Percentiles rank a stretch among this genome's conserved stretches.
phyloP scores from a whole-genome alignment of 2,113 vertebrate genomes.

The Perca schrenkii region DNA sequence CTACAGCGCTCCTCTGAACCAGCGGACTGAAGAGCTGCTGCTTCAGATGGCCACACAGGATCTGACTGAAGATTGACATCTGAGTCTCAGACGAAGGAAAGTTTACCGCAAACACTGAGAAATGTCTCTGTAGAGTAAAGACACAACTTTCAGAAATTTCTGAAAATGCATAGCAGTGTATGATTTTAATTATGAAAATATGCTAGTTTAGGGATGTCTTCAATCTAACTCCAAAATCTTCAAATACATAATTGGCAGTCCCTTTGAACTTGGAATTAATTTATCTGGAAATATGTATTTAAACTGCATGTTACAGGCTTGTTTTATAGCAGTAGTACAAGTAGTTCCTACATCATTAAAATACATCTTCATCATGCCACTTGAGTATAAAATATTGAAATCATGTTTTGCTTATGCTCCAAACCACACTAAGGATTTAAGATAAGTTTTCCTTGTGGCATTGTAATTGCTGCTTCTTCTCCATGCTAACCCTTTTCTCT shows the following conservation, averaged over 20 bases:
- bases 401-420: conserved; percentile 5
- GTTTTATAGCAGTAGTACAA: neutral
- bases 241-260: neutral
- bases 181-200: neutral
- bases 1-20: conserved; percentile 69
- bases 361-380: neutral
- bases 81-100: conserved; percentile 83
- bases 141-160: neutral
- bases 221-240: neutral
- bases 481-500: neutral
- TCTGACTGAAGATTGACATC: conserved; percentile 84
- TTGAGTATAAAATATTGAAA: conserved; percentile 17
- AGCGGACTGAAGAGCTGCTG: conserved; percentile 73
- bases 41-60: conserved; percentile 84
- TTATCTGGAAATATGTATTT: conserved; percentile 1
- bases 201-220: neutral
- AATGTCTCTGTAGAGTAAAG: conserved; percentile 83
- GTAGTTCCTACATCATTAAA: neutral
- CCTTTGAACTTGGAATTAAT: neutral
- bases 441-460: neutral
- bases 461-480: neutral
- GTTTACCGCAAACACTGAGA: conserved; percentile 88
- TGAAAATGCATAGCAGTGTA: neutral
- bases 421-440: conserved; percentile 3
- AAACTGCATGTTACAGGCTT: neutral